Evolutionary conservation across 2,888 invertebrate genomes (phyloP), one percentile per base, ranked within the genome.

Genomic region (Chymomyza caudatula): DNA sequence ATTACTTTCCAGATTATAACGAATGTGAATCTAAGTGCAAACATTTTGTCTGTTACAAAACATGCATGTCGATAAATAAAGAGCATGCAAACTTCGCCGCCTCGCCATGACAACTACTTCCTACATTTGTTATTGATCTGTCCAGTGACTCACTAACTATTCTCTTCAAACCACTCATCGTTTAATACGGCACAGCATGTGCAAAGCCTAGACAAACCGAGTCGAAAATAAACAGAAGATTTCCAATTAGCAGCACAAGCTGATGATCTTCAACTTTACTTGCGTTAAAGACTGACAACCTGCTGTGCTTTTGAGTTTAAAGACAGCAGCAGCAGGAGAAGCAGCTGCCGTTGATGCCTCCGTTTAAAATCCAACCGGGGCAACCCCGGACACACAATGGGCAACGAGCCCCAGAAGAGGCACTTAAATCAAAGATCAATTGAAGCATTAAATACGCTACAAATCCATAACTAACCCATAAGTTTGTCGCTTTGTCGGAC

Each of bases 371-470:
- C 29, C 1, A 37, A 47, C 19, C 19, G 17, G 47, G 47, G 13
- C 6, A 19, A 51, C 4, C 19, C 17, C 11, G n/a, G n/a, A n/a
- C n/a, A 51, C 6, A 51, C 20, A 51, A 47, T 47, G 44, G 60
- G 55, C 63, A 60, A 47, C 8, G 5, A 51, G 20, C 20, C 58
- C 17, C 15, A 47, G 60, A 69, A 67, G 54, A 64, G 69, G 69
- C 63, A 74, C 71, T 80, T 74, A 77, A 77, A 81, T 84, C 76
- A 82, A 69, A 76, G 84, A 86, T 73, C 76, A 85, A 86, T 79
- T 80, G 86, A 86, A 75, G 85, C 86, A 81, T 80, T 76, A 81
- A 87, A 86, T 87, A 74, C 81, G 70, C 66, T 71, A 77, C 73
- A 83, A 80, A 74, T 73, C 65, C 47, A 47, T 17, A 47, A 47